A percentile compares a stretch with the other conserved stretches of the same genome.
phyloP scores from a whole-genome alignment of 2,113 vertebrate genomes.

The Gobius niger region DNA sequence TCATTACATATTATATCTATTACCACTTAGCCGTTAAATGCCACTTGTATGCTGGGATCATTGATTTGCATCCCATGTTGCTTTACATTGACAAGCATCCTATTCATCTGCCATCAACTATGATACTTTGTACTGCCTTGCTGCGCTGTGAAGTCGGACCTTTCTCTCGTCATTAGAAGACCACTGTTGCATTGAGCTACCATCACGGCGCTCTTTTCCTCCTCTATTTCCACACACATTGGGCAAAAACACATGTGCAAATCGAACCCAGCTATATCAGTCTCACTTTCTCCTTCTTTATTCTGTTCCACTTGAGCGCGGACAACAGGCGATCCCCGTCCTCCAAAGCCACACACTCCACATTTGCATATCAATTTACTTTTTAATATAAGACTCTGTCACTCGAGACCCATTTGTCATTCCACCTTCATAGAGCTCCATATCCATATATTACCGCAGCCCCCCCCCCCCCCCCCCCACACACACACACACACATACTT shows the following conservation, averaged over 20 bases:
- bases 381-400: conserved; percentile 79
- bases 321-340: conserved; percentile 73
- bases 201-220: conserved; percentile 26
- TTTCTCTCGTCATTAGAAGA: conserved; percentile 23
- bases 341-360: conserved; percentile 67
- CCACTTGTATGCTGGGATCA: background rate
- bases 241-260: conserved; percentile 43
- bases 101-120: conserved; percentile 18
- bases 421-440: conserved; percentile 51
- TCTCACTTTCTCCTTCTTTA: conserved; percentile 46
- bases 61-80: conserved; percentile 11
- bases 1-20: background rate
- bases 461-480: conserved; percentile 37
- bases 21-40: background rate
- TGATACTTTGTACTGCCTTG: conserved; percentile 14
- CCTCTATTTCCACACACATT: conserved; percentile 18
- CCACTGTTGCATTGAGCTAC: conserved; percentile 45
- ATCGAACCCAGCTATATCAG: conserved; percentile 43
- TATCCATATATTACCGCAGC: conserved; percentile 61
- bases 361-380: conserved; percentile 83
- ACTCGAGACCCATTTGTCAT: conserved; percentile 77
- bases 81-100: background rate
- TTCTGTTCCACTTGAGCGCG: conserved; percentile 67
- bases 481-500: background rate
- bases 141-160: conserved; percentile 29